phyloP scores from a whole-genome alignment of 2,888 invertebrate genomes.

The Apomyelois bistriatella region DNA sequence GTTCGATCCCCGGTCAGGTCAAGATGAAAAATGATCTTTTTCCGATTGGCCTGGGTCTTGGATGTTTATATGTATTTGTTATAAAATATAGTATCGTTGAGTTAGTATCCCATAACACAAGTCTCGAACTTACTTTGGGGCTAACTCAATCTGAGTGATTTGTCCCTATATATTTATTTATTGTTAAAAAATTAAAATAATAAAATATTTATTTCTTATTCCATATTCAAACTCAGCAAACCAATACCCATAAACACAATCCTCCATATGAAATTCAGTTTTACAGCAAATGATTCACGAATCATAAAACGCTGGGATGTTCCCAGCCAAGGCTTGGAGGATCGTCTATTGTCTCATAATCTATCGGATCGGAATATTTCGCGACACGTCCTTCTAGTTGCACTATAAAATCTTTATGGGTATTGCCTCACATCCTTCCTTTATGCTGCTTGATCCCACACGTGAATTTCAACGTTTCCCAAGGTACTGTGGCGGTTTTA shows the following conservation, averaged over 20 bases:
- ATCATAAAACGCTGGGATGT: not conserved
- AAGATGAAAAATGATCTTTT: too few species aligned
- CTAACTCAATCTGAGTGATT: too few species aligned
- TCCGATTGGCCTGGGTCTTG: too few species aligned
- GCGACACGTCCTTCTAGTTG: slow-evolving; percentile 42
- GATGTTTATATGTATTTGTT: too few species aligned
- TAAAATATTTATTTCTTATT: too few species aligned
- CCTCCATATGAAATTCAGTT: slow-evolving; percentile 13
- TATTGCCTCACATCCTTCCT: slow-evolving; percentile 58
- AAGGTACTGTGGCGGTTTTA: slow-evolving; percentile 25
- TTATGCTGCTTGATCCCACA: slow-evolving; percentile 44
- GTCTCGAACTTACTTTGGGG: too few species aligned
- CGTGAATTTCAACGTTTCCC: slow-evolving; percentile 31
- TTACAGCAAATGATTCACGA: slow-evolving; percentile 1
- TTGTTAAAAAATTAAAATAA: too few species aligned
- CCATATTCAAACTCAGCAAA: not conserved
- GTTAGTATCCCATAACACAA: too few species aligned
- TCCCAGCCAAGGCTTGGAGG: not conserved
- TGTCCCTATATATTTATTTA: too few species aligned
- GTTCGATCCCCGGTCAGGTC: too few species aligned
- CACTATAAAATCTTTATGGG: slow-evolving; percentile 67
- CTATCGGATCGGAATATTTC: slow-evolving; percentile 59
- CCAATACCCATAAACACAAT: slow-evolving; percentile 12
- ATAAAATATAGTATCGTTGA: too few species aligned
- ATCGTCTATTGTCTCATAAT: slow-evolving; percentile 50